Conservation (phyloP, 2,113 vertebrate genomes). For the Alosa alosa region DNA sequence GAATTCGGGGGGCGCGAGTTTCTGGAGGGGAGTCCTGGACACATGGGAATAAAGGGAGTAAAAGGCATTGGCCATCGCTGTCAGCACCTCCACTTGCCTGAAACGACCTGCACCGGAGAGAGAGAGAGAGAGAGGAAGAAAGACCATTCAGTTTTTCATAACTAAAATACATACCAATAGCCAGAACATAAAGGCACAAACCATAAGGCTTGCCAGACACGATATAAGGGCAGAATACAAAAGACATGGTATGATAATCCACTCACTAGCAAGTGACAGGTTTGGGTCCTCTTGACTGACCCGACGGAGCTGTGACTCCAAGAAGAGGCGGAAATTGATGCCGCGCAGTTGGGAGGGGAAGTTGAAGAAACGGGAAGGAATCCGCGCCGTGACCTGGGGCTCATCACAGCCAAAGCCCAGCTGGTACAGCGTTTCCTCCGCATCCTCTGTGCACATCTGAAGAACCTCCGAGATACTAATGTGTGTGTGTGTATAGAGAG, state of each 20-base stretch:
- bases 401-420: constrained; percentile 84
- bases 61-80: constrained; percentile 83
- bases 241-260: background rate
- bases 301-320: constrained; percentile 80
- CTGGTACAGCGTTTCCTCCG: constrained; percentile 82
- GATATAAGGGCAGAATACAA: background rate
- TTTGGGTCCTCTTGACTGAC: constrained; percentile 83
- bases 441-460: constrained; percentile 76
- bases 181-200: background rate
- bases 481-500: background rate
- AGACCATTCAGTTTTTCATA: background rate
- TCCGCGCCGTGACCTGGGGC: constrained; percentile 70
- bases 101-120: constrained; percentile 79
- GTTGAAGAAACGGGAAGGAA: constrained; percentile 86
- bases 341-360: constrained; percentile 81
- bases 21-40: constrained; percentile 82
- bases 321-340: constrained; percentile 88
- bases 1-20: constrained; percentile 75
- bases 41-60: constrained; percentile 90
- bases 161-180: background rate
- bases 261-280: constrained; percentile 84
- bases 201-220: background rate
- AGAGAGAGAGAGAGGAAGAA: background rate
- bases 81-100: constrained; percentile 84
- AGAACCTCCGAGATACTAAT: constrained; percentile 76